Base-by-base conservation (phyloP, 2,113 vertebrate genomes). In the Neogale vison region DNA sequence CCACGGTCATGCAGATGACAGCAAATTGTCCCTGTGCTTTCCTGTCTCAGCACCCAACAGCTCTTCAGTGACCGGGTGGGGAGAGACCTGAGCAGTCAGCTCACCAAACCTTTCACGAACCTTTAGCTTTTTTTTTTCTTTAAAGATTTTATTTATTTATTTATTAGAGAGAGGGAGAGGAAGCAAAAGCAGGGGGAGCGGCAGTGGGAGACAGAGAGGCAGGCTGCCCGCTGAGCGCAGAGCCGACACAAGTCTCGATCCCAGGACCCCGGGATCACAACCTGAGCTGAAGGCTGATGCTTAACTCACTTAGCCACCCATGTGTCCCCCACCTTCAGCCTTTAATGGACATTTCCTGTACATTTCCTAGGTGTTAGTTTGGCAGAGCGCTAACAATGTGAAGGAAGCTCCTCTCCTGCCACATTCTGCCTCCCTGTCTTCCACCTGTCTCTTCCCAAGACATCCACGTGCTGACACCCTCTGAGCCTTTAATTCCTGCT, bases 351-450 rank as follows among this genome's bases (percentile, higher is more conserved):
- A 34, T 59, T 76, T 36, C 34, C 69, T 92, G 69, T 76, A 31
- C 26, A 1, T 74, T 39, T 82, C 23, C 5, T 12, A 3, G 42
- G 39, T 29, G 17, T 76, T 18, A 36, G 10, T 3, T 4, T 4
- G 26, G 13, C 7, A 31, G 9, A 24, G 63, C 39, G 9, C 4
- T 23, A 67, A 4, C 0, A 23, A n/a, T 13, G 6, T 1, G 59
- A 67, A 36, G 36, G 63, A 24, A 3, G 8, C 39, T 31, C 10
- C 47, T 29, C 10, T 29, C 11, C 1, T 2, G 11, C 42, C 50
- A 39, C 7, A 1, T n/a, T 39, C 36, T 6, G 8, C 26, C 26
- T 6, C 11, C 5, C 34, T 45, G 3, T n/a, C 39, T 20, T 3
- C 26, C 10, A 0, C 61, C 24, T 9, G 14, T 52, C 13, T 45